Percentiles rank a stretch among this genome's conserved stretches.
Conservation (phyloP, 2,888 invertebrate species). For the Hirtodrosophila cameraria region DNA sequence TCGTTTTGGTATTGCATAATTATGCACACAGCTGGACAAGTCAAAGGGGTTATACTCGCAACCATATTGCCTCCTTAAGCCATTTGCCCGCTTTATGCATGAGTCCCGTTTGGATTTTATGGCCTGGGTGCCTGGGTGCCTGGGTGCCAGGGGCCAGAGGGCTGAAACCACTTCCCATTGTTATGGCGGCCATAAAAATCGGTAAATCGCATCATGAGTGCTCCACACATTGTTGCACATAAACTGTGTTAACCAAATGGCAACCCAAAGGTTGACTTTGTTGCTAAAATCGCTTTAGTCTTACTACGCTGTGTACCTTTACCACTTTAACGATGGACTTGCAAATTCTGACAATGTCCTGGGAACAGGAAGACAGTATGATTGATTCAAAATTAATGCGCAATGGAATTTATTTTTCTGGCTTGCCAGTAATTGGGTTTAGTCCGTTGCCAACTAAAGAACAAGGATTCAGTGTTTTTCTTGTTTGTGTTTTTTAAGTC, state of each 20-base stretch:
- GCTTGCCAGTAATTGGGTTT: slow-evolving; percentile 62
- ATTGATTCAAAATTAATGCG: slow-evolving; percentile 75
- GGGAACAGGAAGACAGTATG: slow-evolving; percentile 46
- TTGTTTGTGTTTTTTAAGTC: slow-evolving; percentile 21
- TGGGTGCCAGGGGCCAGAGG: not conserved
- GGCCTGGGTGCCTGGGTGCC: slow-evolving; percentile 34
- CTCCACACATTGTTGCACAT: slow-evolving; percentile 51
- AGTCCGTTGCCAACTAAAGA: slow-evolving; percentile 57
- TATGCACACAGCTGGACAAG: slow-evolving; percentile 65
- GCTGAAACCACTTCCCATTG: slow-evolving; percentile 41
- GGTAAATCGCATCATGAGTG: slow-evolving; percentile 55
- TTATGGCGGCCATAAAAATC: slow-evolving; percentile 66
- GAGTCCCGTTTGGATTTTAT: slow-evolving; percentile 49
- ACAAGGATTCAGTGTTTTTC: slow-evolving; percentile 12
- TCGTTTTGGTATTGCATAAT: slow-evolving; percentile 54
- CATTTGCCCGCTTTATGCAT: slow-evolving; percentile 58
- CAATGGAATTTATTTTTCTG: slow-evolving; percentile 37
- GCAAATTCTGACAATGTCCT: slow-evolving; percentile 44
- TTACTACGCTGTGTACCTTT: too few species aligned
- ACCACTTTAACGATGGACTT: slow-evolving; percentile 24
- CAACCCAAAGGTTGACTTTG: slow-evolving; percentile 25
- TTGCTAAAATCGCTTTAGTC: slow-evolving; percentile 33
- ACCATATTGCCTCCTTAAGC: slow-evolving; percentile 14
- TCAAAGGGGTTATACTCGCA: slow-evolving; percentile 23
- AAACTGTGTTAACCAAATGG: slow-evolving; percentile 14